A percentile compares a stretch with the other conserved stretches of the same genome.
Evolutionary conservation across 2,888 invertebrate species (phyloP).

Genomic region (Eutolmus rufibarbis): DNA sequence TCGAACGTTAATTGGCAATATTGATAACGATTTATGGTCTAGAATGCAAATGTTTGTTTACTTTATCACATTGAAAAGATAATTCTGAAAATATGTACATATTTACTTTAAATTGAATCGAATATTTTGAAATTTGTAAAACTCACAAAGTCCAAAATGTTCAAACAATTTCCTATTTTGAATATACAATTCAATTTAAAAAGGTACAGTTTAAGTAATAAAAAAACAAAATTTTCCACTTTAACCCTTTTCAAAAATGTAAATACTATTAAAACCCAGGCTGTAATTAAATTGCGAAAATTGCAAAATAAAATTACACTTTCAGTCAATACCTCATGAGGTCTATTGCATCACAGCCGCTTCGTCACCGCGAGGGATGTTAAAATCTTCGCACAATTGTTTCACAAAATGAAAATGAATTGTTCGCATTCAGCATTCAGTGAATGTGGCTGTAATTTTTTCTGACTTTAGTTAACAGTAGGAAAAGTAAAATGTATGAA

Average conservation of each 20-base stretch:
- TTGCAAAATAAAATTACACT: neutral
- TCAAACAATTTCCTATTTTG: too few relatives aligned
- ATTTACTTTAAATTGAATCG: too few relatives aligned
- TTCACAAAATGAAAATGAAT: neutral
- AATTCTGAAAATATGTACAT: too few relatives aligned
- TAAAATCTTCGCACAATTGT: neutral
- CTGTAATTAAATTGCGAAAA: neutral
- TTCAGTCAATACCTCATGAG: neutral
- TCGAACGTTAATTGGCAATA: neutral
- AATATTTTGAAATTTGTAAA: too few relatives aligned
- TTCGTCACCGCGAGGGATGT: neutral
- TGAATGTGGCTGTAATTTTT: neutral
- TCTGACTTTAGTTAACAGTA: neutral
- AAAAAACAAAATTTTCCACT: too few relatives aligned
- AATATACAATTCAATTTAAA: too few relatives aligned
- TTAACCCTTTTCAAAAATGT: neutral
- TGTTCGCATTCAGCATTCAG: neutral
- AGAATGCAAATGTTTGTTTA: too few relatives aligned
- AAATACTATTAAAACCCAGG: neutral
- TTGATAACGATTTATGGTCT: too few relatives aligned
- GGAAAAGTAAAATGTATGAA: neutral
- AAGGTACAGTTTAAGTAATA: too few relatives aligned
- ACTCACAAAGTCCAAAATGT: too few relatives aligned
- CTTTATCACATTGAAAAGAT: too few relatives aligned
- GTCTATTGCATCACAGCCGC: neutral